Percentiles rank a stretch among this genome's conserved stretches.
Evolutionary conservation across 53 echinoderm and acorn worm species (phyloP).

Genomic region (Zoroaster sp.): DNA sequence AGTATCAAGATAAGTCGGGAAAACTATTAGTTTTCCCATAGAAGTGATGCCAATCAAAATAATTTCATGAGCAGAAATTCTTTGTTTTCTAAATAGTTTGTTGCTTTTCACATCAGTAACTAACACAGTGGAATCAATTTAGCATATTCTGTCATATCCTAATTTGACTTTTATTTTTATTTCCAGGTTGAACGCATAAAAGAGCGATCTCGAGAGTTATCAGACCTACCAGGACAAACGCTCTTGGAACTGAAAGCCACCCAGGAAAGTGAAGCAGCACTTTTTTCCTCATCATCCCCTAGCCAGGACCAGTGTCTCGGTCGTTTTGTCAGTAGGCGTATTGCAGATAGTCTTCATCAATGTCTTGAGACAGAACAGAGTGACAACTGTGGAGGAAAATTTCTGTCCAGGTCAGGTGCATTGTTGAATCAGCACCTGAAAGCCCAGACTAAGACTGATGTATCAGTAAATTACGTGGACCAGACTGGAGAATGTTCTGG

Average conservation of each 20-base stretch:
- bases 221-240: constrained; percentile 31
- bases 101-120: too few species aligned
- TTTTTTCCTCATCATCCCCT: not conserved
- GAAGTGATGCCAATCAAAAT: too few species aligned
- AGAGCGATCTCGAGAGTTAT: constrained; percentile 43
- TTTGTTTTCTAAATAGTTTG: too few species aligned
- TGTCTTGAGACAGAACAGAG: not conserved
- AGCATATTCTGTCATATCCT: not conserved
- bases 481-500: not conserved
- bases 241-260: constrained; percentile 11
- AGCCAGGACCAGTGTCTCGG: not conserved
- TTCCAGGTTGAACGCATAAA: constrained; percentile 44
- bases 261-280: constrained; percentile 22
- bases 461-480: not conserved
- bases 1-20: too few species aligned
- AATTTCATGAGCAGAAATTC: too few species aligned
- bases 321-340: constrained; percentile 25
- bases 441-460: not conserved
- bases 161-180: not conserved
- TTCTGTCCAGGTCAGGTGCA: constrained; percentile 22
- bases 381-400: not conserved
- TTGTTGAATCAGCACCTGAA: constrained; percentile 18
- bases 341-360: constrained; percentile 1
- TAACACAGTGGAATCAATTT: too few species aligned
- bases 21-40: too few species aligned